phyloP scores from a whole-genome alignment of 2,113 vertebrate genomes.

The Lophotis ruficrista region DNA sequence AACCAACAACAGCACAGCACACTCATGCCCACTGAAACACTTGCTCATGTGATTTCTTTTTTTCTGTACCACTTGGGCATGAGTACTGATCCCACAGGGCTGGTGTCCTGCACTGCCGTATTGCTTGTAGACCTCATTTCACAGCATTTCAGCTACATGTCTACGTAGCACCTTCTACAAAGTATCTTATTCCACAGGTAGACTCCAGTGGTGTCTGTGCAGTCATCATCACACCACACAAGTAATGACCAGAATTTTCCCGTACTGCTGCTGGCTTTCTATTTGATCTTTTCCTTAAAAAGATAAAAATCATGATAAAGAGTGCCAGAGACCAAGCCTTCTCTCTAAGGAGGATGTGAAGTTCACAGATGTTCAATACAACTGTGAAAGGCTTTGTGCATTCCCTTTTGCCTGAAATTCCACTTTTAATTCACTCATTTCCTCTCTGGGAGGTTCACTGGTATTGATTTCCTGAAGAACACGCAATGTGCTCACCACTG shows the following conservation, averaged over 20 bases:
- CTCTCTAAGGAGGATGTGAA: not conserved
- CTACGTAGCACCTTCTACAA: not conserved
- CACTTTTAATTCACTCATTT: not conserved
- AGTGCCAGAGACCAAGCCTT: not conserved
- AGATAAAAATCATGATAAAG: not conserved
- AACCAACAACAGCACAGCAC: not conserved
- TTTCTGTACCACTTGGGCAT: not conserved
- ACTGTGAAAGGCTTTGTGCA: not conserved
- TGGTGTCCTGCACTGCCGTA: not conserved
- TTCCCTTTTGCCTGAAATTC: not conserved
- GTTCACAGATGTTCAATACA: not conserved
- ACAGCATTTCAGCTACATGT: not conserved
- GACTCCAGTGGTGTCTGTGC: not conserved
- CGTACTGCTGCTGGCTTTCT: not conserved
- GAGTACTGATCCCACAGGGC: not conserved
- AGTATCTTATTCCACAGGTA: not conserved
- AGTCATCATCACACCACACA: no score
- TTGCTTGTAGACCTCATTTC: not conserved
- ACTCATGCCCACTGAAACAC: not conserved
- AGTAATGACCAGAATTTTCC: not conserved
- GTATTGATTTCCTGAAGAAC: not conserved
- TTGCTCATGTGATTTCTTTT: not conserved
- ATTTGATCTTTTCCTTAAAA: not conserved
- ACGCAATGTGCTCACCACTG: not conserved
- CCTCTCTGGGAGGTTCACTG: not conserved